A percentile compares a stretch with the other conserved stretches of the same genome.
Evolutionary conservation across 2,888 invertebrate genomes (phyloP).

Genomic region (Chaitophorus viminalis): DNA sequence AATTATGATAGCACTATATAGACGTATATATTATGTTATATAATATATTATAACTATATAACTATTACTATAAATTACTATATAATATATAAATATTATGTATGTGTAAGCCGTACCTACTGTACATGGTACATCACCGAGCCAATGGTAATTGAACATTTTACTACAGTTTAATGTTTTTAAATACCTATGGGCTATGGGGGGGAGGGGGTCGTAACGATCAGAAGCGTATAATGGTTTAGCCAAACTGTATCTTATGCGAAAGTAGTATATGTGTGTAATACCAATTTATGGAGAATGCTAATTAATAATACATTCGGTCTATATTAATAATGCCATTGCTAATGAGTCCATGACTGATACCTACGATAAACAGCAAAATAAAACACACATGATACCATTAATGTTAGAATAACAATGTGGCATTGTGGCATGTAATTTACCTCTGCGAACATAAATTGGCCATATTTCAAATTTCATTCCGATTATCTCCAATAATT

Average conservation of each 20-base stretch:
- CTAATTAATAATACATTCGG: neutral
- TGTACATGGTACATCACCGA: neutral
- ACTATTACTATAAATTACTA: too few species aligned
- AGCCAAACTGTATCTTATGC: neutral
- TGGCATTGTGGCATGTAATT: neutral
- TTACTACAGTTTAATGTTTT: neutral
- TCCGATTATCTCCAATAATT: neutral
- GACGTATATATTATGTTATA: too few species aligned
- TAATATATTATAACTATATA: too few species aligned
- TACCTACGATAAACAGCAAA: neutral
- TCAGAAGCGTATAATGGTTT: neutral
- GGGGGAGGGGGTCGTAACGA: neutral
- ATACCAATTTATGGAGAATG: neutral
- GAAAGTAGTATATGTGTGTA: neutral
- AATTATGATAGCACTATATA: neutral
- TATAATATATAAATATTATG: too few species aligned
- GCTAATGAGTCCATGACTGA: neutral
- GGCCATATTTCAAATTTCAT: neutral
- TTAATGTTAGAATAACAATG: neutral
- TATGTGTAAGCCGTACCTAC: neutral
- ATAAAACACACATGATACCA: neutral
- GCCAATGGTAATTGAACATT: neutral
- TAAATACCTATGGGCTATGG: neutral
- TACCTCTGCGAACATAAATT: neutral
- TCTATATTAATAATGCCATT: neutral